Conservation (phyloP, 1,140 invertebrate genomes). For the Drosophila triauraria region DNA sequence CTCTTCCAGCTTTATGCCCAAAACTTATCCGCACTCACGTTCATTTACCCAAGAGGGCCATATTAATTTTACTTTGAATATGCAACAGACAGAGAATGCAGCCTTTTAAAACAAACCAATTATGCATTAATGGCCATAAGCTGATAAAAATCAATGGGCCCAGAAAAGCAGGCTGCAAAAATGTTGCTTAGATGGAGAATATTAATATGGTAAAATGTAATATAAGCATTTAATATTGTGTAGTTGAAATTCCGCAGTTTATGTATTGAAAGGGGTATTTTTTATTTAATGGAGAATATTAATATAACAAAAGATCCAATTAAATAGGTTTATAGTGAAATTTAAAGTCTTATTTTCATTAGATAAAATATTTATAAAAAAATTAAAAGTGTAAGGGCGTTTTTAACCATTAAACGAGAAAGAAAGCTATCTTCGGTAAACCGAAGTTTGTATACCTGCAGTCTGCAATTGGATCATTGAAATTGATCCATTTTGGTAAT, state of each 20-base stretch:
- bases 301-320: too few species aligned
- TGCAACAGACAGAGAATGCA: constrained; percentile 17
- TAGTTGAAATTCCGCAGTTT: neutral
- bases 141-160: constrained; percentile 17
- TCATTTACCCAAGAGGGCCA: constrained; percentile 11
- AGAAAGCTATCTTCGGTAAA: too few species aligned
- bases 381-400: neutral
- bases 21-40: constrained; percentile 21
- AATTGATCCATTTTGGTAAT: too few species aligned
- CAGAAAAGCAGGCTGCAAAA: constrained; percentile 13
- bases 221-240: too few species aligned
- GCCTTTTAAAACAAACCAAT: constrained; percentile 29
- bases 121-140: constrained; percentile 24
- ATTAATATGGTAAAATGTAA: constrained; percentile 2
- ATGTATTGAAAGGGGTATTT: too few species aligned
- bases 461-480: too few species aligned
- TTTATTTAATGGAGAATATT: too few species aligned
- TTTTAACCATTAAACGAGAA: too few species aligned
- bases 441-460: too few species aligned
- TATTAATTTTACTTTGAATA: constrained; percentile 41
- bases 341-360: too few species aligned
- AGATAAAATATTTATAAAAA: neutral
- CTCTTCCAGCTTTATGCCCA: constrained; percentile 24
- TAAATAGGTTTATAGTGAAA: too few species aligned
- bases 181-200: too few species aligned